These are phyloP conservation scores for Acrossocheilus fasciatus DNA, from an alignment of 2,797 vertebrate genomes.

Conservation along the genomic window DNA sequence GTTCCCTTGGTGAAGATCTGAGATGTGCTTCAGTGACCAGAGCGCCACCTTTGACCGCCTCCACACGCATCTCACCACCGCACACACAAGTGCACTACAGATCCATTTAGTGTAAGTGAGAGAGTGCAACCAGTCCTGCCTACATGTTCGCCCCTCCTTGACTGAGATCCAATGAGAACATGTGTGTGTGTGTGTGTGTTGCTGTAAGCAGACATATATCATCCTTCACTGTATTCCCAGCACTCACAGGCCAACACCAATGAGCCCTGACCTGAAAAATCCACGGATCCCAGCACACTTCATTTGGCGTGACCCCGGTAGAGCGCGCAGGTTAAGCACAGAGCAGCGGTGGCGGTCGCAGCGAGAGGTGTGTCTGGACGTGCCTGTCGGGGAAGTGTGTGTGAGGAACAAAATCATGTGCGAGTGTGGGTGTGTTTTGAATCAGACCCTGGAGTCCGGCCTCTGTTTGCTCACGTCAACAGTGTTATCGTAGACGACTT, in stretches of 20 bases:
- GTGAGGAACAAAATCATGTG: neutral
- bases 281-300: conserved; percentile 25
- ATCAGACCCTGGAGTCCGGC: neutral
- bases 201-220: conserved; percentile 51
- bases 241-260: conserved; percentile 45
- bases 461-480: conserved; percentile 22
- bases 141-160: neutral
- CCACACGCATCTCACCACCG: neutral
- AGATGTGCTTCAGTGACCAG: conserved; percentile 36
- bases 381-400: neutral
- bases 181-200: conserved; percentile 19
- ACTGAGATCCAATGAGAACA: neutral
- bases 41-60: conserved; percentile 27
- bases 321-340: conserved; percentile 39
- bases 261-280: conserved; percentile 53
- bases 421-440: conserved; percentile 17
- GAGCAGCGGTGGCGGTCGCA: neutral
- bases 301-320: conserved; percentile 30
- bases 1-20: conserved; percentile 16
- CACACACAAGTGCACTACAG: conserved; percentile 15
- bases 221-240: conserved; percentile 45
- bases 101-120: conserved; percentile 14
- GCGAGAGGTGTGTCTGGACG: neutral
- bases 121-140: conserved; percentile 9
- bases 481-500: conserved; percentile 17